Evolutionary conservation across 2,797 vertebrate species (phyloP).

Genomic region (Natrix natrix): DNA sequence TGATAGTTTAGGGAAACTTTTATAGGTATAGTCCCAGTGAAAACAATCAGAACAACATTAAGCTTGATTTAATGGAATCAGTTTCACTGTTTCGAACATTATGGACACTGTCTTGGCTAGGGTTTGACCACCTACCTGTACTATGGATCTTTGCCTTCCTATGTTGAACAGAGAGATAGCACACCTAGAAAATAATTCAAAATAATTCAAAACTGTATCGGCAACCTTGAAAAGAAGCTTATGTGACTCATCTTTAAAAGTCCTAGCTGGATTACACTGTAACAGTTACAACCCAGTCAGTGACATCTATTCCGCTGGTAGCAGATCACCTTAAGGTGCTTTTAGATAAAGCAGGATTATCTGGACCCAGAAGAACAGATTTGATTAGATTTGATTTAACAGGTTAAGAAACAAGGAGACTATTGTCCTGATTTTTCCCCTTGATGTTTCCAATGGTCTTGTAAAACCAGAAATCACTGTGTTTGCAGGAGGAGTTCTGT

Average conservation of each 20-base stretch:
- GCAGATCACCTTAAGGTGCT: background rate
- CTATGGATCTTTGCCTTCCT: background rate
- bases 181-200: background rate
- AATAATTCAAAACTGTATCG: background rate
- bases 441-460: background rate
- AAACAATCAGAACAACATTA: background rate
- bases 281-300: background rate
- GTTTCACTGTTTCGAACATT: background rate
- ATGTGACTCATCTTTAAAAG: background rate
- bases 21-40: background rate
- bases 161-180: background rate
- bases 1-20: background rate
- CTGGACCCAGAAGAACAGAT: background rate
- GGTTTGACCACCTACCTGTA: background rate
- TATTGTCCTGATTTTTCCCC: background rate
- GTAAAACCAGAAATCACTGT: background rate
- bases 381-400: background rate
- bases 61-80: background rate
- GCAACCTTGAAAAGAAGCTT: background rate
- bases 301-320: background rate
- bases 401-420: background rate
- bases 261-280: background rate
- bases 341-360: background rate
- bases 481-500: background rate
- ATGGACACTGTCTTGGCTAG: background rate